Conservation (phyloP, 2,113 vertebrate species). For the Anser cygnoides region DNA sequence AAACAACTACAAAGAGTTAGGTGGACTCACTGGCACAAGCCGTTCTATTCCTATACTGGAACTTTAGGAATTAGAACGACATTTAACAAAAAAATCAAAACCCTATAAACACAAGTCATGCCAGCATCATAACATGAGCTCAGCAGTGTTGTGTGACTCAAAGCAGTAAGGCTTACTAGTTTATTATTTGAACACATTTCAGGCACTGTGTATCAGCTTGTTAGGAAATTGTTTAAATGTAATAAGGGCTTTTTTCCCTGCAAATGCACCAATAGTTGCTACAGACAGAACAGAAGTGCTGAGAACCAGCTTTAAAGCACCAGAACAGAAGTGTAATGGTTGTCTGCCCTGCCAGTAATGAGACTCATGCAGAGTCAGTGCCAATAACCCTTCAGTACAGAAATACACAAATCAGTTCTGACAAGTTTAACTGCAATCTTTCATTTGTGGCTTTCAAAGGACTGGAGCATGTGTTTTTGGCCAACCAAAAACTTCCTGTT, state of each 20-base stretch:
- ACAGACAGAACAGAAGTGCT: constrained; percentile 19
- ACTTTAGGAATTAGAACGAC: constrained; percentile 30
- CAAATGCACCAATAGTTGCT: constrained; percentile 6
- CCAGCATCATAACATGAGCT: constrained; percentile 13
- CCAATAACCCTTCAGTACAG: background rate
- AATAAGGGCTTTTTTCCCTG: constrained; percentile 3
- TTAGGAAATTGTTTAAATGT: background rate
- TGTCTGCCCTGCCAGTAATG: background rate
- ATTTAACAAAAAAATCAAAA: background rate
- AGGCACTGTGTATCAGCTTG: constrained; percentile 33
- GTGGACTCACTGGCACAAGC: constrained; percentile 47
- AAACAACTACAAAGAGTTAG: constrained; percentile 65
- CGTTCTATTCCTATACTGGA: constrained; percentile 22
- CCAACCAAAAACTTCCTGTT: background rate
- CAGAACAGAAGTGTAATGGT: constrained; percentile 41
- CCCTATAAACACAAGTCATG: background rate
- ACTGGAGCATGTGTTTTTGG: background rate
- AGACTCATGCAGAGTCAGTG: background rate
- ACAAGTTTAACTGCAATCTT: background rate
- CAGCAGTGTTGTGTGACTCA: constrained; percentile 13
- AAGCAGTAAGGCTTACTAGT: background rate
- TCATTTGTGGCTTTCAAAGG: background rate
- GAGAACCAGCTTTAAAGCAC: constrained; percentile 58
- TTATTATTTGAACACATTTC: constrained; percentile 18
- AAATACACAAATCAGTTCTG: background rate